Percentiles rank a stretch among this genome's conserved stretches.
These are phyloP conservation scores for Spilogale gracilis DNA, from an alignment of 2,113 vertebrate genomes.

Conservation along the genomic window DNA sequence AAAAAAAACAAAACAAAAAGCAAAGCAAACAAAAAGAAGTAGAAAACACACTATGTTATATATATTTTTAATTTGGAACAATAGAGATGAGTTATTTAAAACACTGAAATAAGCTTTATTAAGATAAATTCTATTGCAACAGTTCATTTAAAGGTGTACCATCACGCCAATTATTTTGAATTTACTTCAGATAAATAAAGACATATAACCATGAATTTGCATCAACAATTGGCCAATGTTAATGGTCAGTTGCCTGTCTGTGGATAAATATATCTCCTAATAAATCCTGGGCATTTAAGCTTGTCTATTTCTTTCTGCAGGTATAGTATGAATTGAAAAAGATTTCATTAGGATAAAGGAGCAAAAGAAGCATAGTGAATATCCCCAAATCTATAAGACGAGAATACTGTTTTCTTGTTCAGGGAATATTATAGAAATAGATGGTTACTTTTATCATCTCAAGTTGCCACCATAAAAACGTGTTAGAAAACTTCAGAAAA, in stretches of 20 bases:
- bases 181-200: neutral
- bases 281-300: neutral
- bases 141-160: neutral
- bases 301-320: neutral
- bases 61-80: neutral
- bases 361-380: neutral
- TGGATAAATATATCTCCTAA: neutral
- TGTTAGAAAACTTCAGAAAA: constrained; percentile 76
- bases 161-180: neutral
- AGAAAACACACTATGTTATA: neutral
- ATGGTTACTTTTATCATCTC: constrained; percentile 34
- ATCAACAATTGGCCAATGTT: neutral
- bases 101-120: neutral
- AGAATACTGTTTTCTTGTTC: neutral
- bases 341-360: neutral
- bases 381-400: neutral
- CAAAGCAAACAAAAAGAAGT: neutral
- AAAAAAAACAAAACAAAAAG: neutral
- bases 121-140: neutral
- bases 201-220: neutral
- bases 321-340: neutral
- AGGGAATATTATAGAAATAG: constrained; percentile 37
- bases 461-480: constrained; percentile 12
- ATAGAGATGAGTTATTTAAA: neutral
- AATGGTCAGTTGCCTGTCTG: neutral